Percentiles rank a stretch among this genome's conserved stretches.
Evolutionary conservation across 2,888 invertebrate genomes (phyloP).

Genomic region (Eledona agricola): DNA sequence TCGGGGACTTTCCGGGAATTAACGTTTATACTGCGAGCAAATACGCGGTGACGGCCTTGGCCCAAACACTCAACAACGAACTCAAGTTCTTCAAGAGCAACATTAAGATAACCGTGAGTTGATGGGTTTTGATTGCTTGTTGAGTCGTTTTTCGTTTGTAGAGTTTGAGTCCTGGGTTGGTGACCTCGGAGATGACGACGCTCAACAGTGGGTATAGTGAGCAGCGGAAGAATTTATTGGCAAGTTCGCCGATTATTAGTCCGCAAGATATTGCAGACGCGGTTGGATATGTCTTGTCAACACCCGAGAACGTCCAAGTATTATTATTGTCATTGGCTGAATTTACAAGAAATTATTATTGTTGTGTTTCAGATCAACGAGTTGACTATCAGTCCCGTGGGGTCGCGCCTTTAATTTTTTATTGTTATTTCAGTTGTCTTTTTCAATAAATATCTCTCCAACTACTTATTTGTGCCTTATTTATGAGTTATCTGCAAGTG

Average conservation of each 20-base stretch:
- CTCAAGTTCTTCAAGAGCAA: conserved; percentile 21
- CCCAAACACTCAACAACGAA: conserved; percentile 35
- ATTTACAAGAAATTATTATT: background rate
- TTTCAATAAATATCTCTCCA: no score
- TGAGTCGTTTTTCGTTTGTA: no score
- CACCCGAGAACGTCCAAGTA: conserved; percentile 11
- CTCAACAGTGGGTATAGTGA: background rate
- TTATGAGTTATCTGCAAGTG: no score
- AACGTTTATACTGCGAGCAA: conserved; percentile 34
- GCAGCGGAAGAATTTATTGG: background rate
- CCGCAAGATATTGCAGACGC: conserved; percentile 12
- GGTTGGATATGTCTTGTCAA: conserved; percentile 6
- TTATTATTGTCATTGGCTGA: no score
- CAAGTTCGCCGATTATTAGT: conserved; percentile 1
- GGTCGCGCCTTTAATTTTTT: no score
- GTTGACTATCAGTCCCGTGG: conserved; percentile 3
- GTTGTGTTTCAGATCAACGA: conserved; percentile 5
- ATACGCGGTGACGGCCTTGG: conserved; percentile 32
- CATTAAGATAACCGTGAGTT: no score
- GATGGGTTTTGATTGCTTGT: no score
- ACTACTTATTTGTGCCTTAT: no score
- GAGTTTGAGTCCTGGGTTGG: conserved; percentile 11
- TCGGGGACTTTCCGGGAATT: conserved; percentile 13
- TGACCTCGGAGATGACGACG: conserved; percentile 2
- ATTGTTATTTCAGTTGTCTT: no score